Evolutionary conservation across 2,113 vertebrate species (phyloP).

Genomic region (Pterocles burchelli): DNA sequence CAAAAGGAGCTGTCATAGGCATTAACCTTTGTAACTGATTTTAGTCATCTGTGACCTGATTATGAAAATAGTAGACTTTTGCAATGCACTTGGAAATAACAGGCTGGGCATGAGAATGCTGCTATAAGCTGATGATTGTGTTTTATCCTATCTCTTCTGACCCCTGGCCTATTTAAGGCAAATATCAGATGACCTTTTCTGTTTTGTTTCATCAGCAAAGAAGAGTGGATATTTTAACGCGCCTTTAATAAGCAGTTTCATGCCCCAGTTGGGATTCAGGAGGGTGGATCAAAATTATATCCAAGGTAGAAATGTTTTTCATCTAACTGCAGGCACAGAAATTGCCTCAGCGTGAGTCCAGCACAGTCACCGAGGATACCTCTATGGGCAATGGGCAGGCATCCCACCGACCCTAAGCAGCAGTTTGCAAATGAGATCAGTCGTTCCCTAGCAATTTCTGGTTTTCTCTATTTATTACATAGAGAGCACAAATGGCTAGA

Average conservation of each 20-base stretch:
- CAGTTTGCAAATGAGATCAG: accelerated
- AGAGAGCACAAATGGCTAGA: not conserved
- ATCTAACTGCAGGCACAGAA: not conserved
- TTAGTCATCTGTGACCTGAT: not conserved
- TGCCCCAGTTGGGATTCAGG: not conserved
- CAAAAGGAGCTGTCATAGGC: not conserved
- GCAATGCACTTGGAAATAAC: slow-evolving; percentile 6
- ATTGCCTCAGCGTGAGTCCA: not conserved
- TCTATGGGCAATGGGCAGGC: not conserved
- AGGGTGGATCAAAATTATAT: not conserved
- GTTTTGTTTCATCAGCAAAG: slow-evolving; percentile 15
- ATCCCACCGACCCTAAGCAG: not conserved
- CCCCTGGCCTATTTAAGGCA: not conserved
- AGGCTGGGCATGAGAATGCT: not conserved
- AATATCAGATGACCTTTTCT: not conserved
- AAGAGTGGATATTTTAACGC: not conserved
- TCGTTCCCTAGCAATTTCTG: not conserved
- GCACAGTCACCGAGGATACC: not conserved
- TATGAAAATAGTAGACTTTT: slow-evolving; percentile 36
- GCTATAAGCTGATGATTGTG: not conserved
- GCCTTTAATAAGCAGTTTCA: slow-evolving; percentile 31
- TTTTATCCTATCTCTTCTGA: slow-evolving; percentile 33
- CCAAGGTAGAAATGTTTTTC: not conserved
- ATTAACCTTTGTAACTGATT: slow-evolving; percentile 18
- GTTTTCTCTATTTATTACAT: not conserved